phyloP scores from a whole-genome alignment of 2,888 invertebrate species.

The Leistus spinibarbis region DNA sequence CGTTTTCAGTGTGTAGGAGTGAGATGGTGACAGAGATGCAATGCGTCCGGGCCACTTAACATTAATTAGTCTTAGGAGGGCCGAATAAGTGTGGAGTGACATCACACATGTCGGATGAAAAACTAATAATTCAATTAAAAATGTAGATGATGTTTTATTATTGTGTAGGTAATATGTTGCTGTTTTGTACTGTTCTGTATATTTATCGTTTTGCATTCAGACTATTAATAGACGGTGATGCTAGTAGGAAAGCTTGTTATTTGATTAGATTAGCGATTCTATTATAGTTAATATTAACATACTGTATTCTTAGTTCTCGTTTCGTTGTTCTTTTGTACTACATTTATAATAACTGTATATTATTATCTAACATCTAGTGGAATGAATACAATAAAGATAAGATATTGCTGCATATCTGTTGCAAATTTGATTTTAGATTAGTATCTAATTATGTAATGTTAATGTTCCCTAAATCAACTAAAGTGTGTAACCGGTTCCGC shows the following conservation, averaged over 20 bases:
- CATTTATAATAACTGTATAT: not conserved
- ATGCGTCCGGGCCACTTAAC: not conserved
- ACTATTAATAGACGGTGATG: not conserved
- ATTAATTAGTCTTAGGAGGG: not conserved
- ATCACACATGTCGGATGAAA: no score
- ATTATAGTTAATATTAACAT: not conserved
- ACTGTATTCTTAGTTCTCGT: not conserved
- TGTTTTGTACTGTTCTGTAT: no score
- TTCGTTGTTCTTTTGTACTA: not conserved
- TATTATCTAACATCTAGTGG: no score
- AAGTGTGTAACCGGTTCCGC: no score
- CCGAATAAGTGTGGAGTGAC: not conserved
- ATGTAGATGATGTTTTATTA: no score
- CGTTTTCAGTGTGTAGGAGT: not conserved
- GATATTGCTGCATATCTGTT: no score
- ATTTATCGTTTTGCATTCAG: not conserved
- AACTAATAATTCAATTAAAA: no score
- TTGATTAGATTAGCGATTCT: not conserved
- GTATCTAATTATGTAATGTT: no score
- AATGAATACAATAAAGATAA: no score
- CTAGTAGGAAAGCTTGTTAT: not conserved
- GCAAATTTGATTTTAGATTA: no score
- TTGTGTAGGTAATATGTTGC: no score
- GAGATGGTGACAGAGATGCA: not conserved
- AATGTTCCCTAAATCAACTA: no score